Evolutionary conservation across 2,888 invertebrate species (phyloP), one percentile per base, ranked within the genome.

Genomic region (Agrenia bidenticulata): DNA sequence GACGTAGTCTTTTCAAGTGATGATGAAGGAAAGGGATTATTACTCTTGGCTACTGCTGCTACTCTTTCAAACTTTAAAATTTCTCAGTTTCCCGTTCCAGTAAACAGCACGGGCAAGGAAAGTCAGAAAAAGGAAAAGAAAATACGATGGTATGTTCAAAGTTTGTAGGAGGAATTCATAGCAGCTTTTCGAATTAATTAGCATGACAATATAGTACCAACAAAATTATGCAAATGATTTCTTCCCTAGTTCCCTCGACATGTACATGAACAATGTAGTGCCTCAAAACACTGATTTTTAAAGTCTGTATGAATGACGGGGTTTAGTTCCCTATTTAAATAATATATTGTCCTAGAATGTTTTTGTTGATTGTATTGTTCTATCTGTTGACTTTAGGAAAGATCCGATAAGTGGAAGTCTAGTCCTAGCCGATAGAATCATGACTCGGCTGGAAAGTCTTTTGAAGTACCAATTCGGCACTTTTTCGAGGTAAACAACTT

Each of bases 1-100:
- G 72, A 73, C 42, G 73, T 76, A 23, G 63, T 67, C 9, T 76
- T 73, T 64, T 63, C 62, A 58, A 74, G 74, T 66, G 76, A 76
- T 61, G 71, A 73, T 49, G 61, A 78, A 11, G 75, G 74, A n/a
- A 65, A 70, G 27, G 67, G 72, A 49, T 63, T 76, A 15, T 51
- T 76, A 15, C 64, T 76, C 17, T 50, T 76, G 1, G 75, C 67
- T 2, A 49, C 67, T n/a, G 67, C 69, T 27, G 63, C 64, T 4
- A 61, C 62, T 49, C 63, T 70, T 2, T 64, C 67, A 15, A 67
- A 64, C 4, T 70, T 66, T 51, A 63, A 54, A 11, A 53, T 64
- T 15, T 26, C 51, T 13, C 63, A 64, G 32, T 17, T 42, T 27
- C 45, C 32, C 19, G 42, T 13, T 15, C n/a, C 45, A 19, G 37